Evolutionary conservation across 2,888 invertebrate genomes (phyloP).

Genomic region (Ectemnius cavifrons): DNA sequence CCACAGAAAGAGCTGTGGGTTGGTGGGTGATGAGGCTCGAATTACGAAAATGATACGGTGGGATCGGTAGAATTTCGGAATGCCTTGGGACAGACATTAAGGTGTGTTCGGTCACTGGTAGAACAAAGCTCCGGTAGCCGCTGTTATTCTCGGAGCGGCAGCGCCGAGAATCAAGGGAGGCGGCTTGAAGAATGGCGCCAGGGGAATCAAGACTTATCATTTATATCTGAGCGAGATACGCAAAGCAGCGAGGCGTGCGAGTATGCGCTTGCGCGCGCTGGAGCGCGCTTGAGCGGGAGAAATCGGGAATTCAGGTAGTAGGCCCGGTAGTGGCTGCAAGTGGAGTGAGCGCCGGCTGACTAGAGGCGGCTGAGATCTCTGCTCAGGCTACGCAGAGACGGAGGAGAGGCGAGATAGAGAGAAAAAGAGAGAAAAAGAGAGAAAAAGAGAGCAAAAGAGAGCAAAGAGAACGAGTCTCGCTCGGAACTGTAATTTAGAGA

Average conservation of each 20-base stretch:
- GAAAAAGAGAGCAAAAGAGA: constrained; percentile 47
- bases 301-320: constrained; percentile 57
- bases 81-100: neutral
- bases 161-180: neutral
- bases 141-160: neutral
- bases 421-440: no score
- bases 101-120: neutral
- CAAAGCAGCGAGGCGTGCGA: neutral
- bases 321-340: constrained; percentile 14
- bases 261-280: constrained; percentile 21
- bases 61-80: constrained; percentile 17
- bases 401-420: constrained; percentile 13
- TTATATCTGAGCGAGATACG: constrained; percentile 24
- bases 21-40: neutral
- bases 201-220: constrained; percentile 11
- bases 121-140: neutral
- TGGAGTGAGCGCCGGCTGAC: constrained; percentile 2
- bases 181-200: neutral
- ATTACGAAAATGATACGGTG: constrained; percentile 3
- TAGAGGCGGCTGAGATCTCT: constrained; percentile 19
- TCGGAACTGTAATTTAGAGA: constrained; percentile 66
- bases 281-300: constrained; percentile 26
- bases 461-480: constrained; percentile 36
- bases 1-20: constrained; percentile 5
- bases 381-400: constrained; percentile 24